These are phyloP conservation scores for Pteronura brasiliensis DNA, from an alignment of 2,113 vertebrate genomes.

Conservation along the genomic window DNA sequence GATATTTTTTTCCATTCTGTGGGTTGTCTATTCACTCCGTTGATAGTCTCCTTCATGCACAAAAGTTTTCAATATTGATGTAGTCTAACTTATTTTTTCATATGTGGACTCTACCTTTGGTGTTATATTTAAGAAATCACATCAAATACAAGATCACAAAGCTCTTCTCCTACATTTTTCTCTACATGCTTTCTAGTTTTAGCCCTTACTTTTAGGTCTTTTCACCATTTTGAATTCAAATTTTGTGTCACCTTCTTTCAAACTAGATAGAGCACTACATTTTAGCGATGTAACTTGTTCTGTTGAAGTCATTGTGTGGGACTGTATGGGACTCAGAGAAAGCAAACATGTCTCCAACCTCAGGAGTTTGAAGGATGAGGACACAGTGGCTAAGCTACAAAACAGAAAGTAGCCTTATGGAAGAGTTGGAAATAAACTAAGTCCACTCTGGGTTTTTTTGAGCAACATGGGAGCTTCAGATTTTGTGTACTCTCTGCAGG, in stretches of 20 bases:
- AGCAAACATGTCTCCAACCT: background rate
- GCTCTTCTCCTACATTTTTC: background rate
- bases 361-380: background rate
- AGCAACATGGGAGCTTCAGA: background rate
- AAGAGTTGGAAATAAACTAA: background rate
- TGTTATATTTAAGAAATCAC: background rate
- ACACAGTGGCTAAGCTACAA: background rate
- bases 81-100: background rate
- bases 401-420: background rate
- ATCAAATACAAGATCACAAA: background rate
- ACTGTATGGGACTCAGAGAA: background rate
- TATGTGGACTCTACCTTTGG: background rate
- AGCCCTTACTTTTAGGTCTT: background rate
- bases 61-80: background rate
- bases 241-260: background rate
- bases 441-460: background rate
- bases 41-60: background rate
- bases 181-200: background rate
- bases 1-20: background rate
- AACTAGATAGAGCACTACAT: background rate
- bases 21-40: background rate
- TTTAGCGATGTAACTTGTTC: background rate
- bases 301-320: background rate
- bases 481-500: background rate
- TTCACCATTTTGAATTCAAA: background rate